These are phyloP conservation scores for Mellilla xanthometata DNA, from an alignment of 2,888 invertebrate genomes.

Conservation along the genomic window DNA sequence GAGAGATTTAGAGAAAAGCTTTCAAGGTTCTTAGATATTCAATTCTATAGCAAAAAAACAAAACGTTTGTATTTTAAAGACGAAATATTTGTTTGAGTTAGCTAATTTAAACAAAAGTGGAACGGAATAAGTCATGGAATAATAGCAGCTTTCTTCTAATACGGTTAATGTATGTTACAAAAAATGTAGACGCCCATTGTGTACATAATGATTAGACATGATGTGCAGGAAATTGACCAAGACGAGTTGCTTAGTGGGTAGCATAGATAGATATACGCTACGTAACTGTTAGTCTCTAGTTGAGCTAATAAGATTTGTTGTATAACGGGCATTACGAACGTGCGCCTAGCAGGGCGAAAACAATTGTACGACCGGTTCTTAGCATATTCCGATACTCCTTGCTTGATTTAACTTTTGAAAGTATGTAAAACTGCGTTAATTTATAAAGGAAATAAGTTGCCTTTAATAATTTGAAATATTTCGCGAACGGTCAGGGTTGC, in stretches of 20 bases:
- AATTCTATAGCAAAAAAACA: too few relatives aligned
- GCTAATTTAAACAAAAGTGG: too few relatives aligned
- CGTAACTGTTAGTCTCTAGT: conserved; percentile 57
- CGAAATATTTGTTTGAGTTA: too few relatives aligned
- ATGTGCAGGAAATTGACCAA: conserved; percentile 51
- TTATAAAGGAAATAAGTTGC: too few relatives aligned
- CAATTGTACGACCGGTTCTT: conserved; percentile 63
- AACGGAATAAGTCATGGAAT: not conserved
- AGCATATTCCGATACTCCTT: too few relatives aligned
- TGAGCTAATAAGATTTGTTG: conserved; percentile 68
- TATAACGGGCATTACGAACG: conserved; percentile 63
- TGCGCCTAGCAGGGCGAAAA: conserved; percentile 57
- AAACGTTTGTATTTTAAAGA: too few relatives aligned
- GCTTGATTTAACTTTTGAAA: too few relatives aligned
- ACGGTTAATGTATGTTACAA: conserved; percentile 26
- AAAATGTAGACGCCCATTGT: conserved; percentile 29
- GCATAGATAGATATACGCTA: conserved; percentile 47
- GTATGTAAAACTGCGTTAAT: too few relatives aligned
- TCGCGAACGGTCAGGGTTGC: too few relatives aligned
- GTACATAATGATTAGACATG: conserved; percentile 45
- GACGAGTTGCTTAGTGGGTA: conserved; percentile 30
- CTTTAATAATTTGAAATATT: too few relatives aligned
- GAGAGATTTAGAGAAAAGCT: too few relatives aligned
- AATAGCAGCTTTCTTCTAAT: conserved; percentile 22
- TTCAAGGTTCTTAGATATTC: too few relatives aligned